Evolutionary conservation across 2,797 vertebrate genomes (phyloP).

Genomic region (Peromyscus attwateri): DNA sequence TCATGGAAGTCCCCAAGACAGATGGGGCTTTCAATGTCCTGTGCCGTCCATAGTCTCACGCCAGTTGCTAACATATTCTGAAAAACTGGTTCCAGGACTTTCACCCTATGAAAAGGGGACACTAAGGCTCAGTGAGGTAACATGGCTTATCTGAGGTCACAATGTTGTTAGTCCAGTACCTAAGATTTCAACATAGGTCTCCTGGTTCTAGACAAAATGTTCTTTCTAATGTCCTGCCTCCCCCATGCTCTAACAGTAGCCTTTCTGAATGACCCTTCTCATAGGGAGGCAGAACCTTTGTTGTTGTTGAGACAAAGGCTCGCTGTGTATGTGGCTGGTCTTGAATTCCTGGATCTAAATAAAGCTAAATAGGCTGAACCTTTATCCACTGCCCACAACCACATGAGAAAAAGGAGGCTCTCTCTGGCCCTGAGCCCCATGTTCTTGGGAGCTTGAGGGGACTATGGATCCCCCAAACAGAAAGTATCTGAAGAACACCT

Average conservation of each 20-base stretch:
- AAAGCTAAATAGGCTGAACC: neutral
- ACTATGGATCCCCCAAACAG: neutral
- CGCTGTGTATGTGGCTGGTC: neutral
- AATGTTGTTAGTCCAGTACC: neutral
- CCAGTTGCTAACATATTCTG: rapidly evolving
- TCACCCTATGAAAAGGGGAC: neutral
- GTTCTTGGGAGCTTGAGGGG: neutral
- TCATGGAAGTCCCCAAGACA: neutral
- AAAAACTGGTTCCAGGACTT: neutral
- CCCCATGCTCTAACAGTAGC: neutral
- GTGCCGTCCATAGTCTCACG: neutral
- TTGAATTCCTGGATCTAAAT: neutral
- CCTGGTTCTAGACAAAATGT: neutral
- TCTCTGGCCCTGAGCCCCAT: neutral
- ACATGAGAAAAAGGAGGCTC: neutral
- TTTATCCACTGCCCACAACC: neutral
- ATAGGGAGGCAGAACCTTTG: neutral
- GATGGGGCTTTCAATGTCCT: neutral
- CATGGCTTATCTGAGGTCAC: neutral
- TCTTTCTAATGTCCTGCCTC: neutral
- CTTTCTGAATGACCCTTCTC: neutral
- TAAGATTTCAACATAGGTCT: neutral
- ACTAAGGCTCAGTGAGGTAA: neutral
- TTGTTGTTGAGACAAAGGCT: neutral
- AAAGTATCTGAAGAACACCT: neutral